These are phyloP conservation scores for Penaeus indicus DNA, from an alignment of 1,140 invertebrate species.

Conservation along the genomic window DNA sequence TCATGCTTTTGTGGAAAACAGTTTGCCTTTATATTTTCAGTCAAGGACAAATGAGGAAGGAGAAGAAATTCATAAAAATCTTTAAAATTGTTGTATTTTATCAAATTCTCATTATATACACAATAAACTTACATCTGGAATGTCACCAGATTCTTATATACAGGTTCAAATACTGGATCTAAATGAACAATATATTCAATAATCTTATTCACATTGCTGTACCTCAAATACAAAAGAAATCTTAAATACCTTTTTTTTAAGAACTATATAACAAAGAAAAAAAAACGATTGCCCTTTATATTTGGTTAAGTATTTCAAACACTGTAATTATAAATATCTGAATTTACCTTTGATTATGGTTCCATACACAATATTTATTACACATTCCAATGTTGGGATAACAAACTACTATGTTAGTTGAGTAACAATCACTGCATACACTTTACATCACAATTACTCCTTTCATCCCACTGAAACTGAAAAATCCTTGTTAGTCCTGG, in stretches of 20 bases:
- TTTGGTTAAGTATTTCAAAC: conserved; percentile 29
- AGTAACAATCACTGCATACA: no score
- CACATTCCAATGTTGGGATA: no score
- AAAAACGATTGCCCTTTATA: conserved; percentile 13
- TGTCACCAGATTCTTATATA: conserved; percentile 33
- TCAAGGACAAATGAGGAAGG: background rate
- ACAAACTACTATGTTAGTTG: no score
- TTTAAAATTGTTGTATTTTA: conserved; percentile 28
- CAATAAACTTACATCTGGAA: conserved; percentile 34
- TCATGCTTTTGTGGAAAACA: no score
- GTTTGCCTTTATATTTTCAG: no score
- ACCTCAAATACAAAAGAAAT: conserved; percentile 27
- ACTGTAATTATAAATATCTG: background rate
- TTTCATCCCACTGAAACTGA: no score
- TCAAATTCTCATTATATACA: conserved; percentile 44
- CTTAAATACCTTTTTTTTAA: background rate
- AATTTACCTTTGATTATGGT: background rate
- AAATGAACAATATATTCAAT: conserved; percentile 45
- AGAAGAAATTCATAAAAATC: background rate
- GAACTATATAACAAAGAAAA: conserved; percentile 11
- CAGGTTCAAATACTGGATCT: conserved; percentile 44
- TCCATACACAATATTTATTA: background rate
- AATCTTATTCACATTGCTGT: conserved; percentile 34
- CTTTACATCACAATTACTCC: no score
- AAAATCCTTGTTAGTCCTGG: no score